A percentile compares a stretch with the other conserved stretches of the same genome.
Evolutionary conservation across 37 sponge, comb jelly and placozoan genomes (phyloP).

Genomic region (Cliona cf. orientalis): DNA sequence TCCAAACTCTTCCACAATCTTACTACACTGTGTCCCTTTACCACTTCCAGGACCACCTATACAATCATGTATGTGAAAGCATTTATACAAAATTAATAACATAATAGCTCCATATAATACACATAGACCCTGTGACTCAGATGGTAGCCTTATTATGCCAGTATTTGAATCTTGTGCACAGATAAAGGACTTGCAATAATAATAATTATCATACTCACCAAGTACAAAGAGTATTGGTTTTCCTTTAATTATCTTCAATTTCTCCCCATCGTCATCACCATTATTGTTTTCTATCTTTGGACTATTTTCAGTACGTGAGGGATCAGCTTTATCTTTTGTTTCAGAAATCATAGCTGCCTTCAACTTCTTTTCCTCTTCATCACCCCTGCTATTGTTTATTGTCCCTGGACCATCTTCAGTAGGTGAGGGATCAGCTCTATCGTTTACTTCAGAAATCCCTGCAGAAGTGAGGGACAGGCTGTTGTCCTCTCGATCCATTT

Average conservation of each 20-base stretch:
- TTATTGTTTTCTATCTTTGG: no score
- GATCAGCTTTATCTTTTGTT: no score
- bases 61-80: neutral
- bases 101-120: neutral
- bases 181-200: constrained; percentile 2
- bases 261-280: no score
- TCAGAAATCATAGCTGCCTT: no score
- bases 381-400: no score
- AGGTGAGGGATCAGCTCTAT: neutral
- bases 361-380: no score
- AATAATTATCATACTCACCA: constrained; percentile 3
- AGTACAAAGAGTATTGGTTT: constrained; percentile 20
- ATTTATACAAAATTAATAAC: neutral
- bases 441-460: neutral
- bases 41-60: constrained; percentile 93
- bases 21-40: constrained; percentile 86
- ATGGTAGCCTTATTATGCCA: neutral
- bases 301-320: no score
- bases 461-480: neutral
- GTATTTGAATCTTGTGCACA: neutral
- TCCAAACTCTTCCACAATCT: constrained; percentile 65
- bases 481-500: neutral
- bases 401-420: no score
- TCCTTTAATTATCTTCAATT: neutral
- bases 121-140: no score